Evolutionary conservation across 2,888 invertebrate species (phyloP).

Genomic region (Diarsia brunnea): DNA sequence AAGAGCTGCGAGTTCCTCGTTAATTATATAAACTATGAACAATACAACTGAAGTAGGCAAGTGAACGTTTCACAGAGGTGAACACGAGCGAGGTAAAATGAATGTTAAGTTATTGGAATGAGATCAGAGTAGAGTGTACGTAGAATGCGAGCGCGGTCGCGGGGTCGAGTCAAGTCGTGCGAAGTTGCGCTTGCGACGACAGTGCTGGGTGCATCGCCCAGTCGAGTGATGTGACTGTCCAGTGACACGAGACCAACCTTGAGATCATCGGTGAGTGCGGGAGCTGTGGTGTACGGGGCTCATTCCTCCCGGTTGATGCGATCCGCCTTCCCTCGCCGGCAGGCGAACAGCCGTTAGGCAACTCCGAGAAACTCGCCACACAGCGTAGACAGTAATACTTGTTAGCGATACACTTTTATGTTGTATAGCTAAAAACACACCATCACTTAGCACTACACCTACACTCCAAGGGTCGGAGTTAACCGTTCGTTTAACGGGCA

Average conservation of each 20-base stretch:
- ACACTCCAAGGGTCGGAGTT: constrained; percentile 84
- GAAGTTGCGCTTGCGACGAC: constrained; percentile 85
- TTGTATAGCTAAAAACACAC: constrained; percentile 90
- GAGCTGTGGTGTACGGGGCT: constrained; percentile 88
- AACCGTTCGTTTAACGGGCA: constrained; percentile 86
- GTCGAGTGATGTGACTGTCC: constrained; percentile 53
- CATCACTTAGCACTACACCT: constrained; percentile 88
- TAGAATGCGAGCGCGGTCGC: constrained; percentile 81
- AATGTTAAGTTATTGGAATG: constrained; percentile 78
- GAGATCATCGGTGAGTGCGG: constrained; percentile 90
- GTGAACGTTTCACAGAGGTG: constrained; percentile 73
- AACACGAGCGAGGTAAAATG: constrained; percentile 63
- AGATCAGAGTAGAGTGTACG: constrained; percentile 83
- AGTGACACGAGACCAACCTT: constrained; percentile 84
- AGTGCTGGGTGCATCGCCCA: constrained; percentile 67
- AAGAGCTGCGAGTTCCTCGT: constrained; percentile 40
- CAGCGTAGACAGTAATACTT: constrained; percentile 85
- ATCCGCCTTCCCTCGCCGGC: constrained; percentile 88
- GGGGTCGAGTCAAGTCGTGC: constrained; percentile 80
- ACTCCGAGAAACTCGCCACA: constrained; percentile 85
- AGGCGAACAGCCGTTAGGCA: constrained; percentile 88
- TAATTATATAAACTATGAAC: constrained; percentile 64
- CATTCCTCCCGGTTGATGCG: constrained; percentile 89
- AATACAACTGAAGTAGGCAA: constrained; percentile 63
- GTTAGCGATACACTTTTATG: constrained; percentile 87